phyloP scores from a whole-genome alignment of 1,140 invertebrate genomes.

The Frieseomelitta varia region DNA sequence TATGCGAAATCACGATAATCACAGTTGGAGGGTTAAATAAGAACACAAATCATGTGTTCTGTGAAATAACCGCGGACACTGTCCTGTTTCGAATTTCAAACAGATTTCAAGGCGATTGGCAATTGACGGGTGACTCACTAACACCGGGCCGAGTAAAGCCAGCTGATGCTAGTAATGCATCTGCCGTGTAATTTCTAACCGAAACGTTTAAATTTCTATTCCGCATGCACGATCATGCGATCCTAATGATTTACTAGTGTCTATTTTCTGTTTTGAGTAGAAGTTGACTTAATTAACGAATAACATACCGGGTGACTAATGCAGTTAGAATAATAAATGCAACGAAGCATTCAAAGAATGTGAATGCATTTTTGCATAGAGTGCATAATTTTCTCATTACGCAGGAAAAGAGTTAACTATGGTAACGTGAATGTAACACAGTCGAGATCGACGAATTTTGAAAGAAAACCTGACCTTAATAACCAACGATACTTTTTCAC shows the following conservation, averaged over 20 bases:
- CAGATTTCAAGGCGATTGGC: not conserved
- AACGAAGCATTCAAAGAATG: too few relatives aligned
- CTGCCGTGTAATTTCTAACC: slow-evolving; percentile 69
- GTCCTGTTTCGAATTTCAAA: not conserved
- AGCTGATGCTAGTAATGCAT: slow-evolving; percentile 77
- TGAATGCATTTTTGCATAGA: too few relatives aligned
- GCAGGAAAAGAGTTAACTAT: too few relatives aligned
- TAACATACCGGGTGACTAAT: not conserved
- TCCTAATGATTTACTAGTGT: not conserved
- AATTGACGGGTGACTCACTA: slow-evolving; percentile 70
- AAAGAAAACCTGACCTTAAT: too few relatives aligned
- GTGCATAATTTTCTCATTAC: too few relatives aligned
- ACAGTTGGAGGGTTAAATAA: too few relatives aligned
- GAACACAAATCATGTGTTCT: too few relatives aligned
- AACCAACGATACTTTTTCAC: too few relatives aligned
- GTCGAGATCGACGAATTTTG: too few relatives aligned
- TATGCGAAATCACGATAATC: too few relatives aligned
- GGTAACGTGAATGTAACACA: too few relatives aligned
- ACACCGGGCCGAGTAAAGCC: slow-evolving; percentile 63
- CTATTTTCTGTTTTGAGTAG: not conserved
- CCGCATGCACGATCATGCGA: not conserved
- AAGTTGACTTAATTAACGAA: not conserved
- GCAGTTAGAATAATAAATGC: too few relatives aligned
- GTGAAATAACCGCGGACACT: not conserved
- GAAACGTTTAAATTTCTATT: slow-evolving; percentile 46